Evolutionary conservation across 2,113 vertebrate genomes (phyloP).

Genomic region (Calonectris borealis): DNA sequence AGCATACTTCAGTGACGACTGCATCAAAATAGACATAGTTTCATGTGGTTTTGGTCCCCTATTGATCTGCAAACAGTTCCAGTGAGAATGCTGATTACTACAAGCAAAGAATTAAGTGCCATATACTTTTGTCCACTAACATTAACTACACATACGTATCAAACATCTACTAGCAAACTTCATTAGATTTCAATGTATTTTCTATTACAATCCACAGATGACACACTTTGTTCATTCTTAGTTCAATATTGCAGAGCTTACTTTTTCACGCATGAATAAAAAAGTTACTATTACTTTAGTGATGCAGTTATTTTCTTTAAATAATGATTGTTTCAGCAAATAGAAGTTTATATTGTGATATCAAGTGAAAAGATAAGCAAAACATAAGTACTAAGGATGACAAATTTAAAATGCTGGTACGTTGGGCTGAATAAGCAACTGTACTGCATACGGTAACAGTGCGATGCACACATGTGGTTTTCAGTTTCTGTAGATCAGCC

Average conservation of each 20-base stretch:
- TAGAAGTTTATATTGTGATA: not conserved
- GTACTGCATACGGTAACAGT: not conserved
- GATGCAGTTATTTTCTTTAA: not conserved
- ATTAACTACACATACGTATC: not conserved
- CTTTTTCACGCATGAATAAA: not conserved
- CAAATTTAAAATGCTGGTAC: not conserved
- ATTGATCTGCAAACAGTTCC: not conserved
- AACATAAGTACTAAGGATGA: not conserved
- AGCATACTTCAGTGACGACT: too few relatives aligned
- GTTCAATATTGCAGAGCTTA: not conserved
- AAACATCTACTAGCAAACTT: not conserved
- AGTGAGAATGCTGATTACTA: not conserved
- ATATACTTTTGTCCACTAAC: not conserved
- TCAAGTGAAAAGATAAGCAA: not conserved
- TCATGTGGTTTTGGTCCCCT: not conserved
- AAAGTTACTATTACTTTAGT: not conserved
- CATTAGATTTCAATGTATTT: not conserved
- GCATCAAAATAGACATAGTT: not conserved
- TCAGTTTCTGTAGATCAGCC: not conserved
- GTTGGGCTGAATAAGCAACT: not conserved
- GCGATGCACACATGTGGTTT: not conserved
- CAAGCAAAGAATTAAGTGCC: not conserved
- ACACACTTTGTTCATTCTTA: not conserved
- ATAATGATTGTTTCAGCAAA: not conserved
- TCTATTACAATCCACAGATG: not conserved